These are phyloP conservation scores for Carcinoscorpius rotundicauda DNA, from an alignment of 1,140 invertebrate species.

Conservation along the genomic window DNA sequence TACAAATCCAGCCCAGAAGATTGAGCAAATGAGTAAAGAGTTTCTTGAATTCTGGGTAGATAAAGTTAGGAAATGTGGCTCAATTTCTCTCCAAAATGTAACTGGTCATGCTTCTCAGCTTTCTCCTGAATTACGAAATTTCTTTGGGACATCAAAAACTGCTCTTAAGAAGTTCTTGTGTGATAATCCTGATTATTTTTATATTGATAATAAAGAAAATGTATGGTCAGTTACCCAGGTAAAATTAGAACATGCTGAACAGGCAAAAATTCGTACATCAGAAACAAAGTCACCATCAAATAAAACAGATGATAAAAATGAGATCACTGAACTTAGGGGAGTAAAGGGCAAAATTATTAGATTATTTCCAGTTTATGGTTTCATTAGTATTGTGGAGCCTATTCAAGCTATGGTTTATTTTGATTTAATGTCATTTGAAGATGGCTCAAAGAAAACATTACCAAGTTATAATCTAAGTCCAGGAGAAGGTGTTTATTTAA, in stretches of 20 bases:
- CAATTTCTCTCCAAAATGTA: background rate
- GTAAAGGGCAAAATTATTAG: background rate
- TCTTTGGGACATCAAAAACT: background rate
- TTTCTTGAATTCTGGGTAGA: background rate
- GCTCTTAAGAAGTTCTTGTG: background rate
- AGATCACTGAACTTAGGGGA: background rate
- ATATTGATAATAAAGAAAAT: background rate
- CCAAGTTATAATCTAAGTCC: background rate
- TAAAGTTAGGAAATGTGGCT: background rate
- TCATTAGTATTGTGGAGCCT: background rate
- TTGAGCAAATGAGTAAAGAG: too few relatives aligned
- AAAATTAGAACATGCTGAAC: background rate
- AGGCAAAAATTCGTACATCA: background rate
- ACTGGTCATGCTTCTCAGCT: background rate
- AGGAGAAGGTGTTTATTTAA: conserved; percentile 1
- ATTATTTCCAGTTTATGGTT: conserved; percentile 1
- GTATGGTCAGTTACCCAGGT: background rate
- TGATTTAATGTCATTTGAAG: conserved; percentile 1
- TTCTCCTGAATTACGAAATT: background rate
- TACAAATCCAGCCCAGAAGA: too few relatives aligned
- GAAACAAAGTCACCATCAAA: background rate
- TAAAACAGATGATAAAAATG: background rate
- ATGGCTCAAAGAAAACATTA: background rate
- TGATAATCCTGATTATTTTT: background rate
- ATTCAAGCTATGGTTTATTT: background rate